Base-by-base conservation (phyloP, 2,888 invertebrate genomes). In the Ormia ochracea region DNA sequence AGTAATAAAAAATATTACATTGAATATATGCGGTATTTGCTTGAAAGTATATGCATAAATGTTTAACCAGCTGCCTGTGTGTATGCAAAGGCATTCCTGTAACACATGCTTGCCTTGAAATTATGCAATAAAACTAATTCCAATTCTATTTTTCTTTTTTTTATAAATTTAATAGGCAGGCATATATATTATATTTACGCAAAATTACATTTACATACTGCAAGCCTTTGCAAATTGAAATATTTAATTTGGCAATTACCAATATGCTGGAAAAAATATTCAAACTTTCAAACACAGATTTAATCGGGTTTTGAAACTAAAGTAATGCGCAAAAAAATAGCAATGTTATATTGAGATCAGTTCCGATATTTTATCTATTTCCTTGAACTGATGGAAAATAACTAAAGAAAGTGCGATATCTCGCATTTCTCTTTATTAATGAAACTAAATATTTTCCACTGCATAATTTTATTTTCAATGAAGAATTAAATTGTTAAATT, bases 71-170 rank as follows among this genome's bases (percentile, higher is more conserved):
- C n/a, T 31, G 26, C 45, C 21, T 38, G 38, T 17, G 17, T 43
- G 31, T 23, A 28, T 41, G 52, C 19, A 45, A 33, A 36, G 48
- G 14, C 28, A n/a, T 43, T 68, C 33, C 33, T n/a, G 23, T 9
- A 33, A 33, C 4, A 58, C 17, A 48, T 69, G 26, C 4, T 4
- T 48, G 43, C 33, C 52, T 63, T 33, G 10, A 52, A 72, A 31
- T 38, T 59, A 78, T 65, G 56, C 41, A 74, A 63, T 65, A 54
- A 70, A 48, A 52, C 70, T 70, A 75, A 75, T 79, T 74, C 66
- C 28, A 79, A 75, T 80, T 80, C 70, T 66, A 80, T 80, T 75
- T 72, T 56, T 50, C 50, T 70, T 72, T 75, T 70, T 70, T 72
- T 75, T 70, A 58, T 63, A 80, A 70, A 70, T 72, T 75, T 61